Evolutionary conservation across 2,113 vertebrate genomes (phyloP).

Genomic region (Tonatia bakeri): DNA sequence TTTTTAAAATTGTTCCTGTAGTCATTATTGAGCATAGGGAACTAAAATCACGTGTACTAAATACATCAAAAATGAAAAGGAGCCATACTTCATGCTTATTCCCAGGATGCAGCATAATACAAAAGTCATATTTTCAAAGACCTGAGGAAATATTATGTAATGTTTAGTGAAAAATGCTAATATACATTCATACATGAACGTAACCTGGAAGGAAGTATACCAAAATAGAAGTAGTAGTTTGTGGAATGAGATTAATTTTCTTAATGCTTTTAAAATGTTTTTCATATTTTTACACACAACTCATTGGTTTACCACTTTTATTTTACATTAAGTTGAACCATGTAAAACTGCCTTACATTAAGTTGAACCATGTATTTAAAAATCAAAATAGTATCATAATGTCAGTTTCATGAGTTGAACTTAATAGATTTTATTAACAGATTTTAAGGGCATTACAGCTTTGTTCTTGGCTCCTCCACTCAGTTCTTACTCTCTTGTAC

Average conservation of each 20-base stretch:
- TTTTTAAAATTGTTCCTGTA: background rate
- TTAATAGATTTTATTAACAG: background rate
- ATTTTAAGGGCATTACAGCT: background rate
- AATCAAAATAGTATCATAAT: background rate
- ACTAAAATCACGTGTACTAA: background rate
- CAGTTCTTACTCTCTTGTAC: background rate
- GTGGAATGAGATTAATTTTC: background rate
- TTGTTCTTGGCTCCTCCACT: background rate
- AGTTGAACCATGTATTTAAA: background rate
- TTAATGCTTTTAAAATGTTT: slow-evolving; percentile 1
- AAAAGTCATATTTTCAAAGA: background rate
- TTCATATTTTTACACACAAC: background rate
- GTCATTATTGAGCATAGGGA: background rate
- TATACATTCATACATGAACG: background rate
- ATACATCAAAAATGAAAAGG: background rate
- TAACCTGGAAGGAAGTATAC: background rate
- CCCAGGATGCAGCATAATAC: background rate
- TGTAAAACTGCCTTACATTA: background rate
- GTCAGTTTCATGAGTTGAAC: background rate
- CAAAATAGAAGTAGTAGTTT: background rate
- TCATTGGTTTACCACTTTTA: background rate
- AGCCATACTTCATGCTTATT: background rate
- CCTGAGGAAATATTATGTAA: background rate
- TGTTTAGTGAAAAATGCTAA: background rate
- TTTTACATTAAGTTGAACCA: slow-evolving; percentile 9